Percentiles rank a stretch among this genome's conserved stretches.
phyloP scores from a whole-genome alignment of 2,888 invertebrate genomes.

The Cantharis flavilabris region DNA sequence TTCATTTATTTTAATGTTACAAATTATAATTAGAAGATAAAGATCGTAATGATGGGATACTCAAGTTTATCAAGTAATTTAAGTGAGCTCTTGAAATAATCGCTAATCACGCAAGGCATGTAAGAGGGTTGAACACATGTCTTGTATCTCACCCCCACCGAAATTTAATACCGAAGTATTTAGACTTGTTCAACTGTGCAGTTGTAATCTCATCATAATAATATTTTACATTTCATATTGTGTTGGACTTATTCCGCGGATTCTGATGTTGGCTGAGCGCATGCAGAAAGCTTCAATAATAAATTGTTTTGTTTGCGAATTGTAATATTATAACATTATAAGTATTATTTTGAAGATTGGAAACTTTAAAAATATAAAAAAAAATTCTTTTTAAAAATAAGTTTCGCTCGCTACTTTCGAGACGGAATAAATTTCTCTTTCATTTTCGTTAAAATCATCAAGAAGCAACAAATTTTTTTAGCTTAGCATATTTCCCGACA shows the following conservation, averaged over 20 bases:
- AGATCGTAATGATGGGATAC: constrained; percentile 24
- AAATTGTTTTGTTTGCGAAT: constrained; percentile 25
- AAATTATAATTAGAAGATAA: constrained; percentile 28
- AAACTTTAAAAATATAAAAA: neutral
- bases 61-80: constrained; percentile 24
- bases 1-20: constrained; percentile 22
- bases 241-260: constrained; percentile 49
- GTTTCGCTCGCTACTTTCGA: neutral
- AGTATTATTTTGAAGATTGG: neutral
- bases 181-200: constrained; percentile 67
- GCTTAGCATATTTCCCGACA: neutral
- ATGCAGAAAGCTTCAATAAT: constrained; percentile 23
- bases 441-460: neutral
- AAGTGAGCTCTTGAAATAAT: constrained; percentile 31
- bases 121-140: constrained; percentile 38
- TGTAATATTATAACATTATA: constrained; percentile 8
- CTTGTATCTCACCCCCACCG: constrained; percentile 48
- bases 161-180: constrained; percentile 51
- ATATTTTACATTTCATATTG: constrained; percentile 59
- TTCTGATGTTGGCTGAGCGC: constrained; percentile 32
- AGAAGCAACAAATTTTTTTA: neutral
- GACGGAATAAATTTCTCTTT: neutral
- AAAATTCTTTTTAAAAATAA: neutral
- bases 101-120: constrained; percentile 30
- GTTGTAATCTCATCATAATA: constrained; percentile 72